Conservation (phyloP, 2,888 invertebrate species). For the Cerastis leucographa region DNA sequence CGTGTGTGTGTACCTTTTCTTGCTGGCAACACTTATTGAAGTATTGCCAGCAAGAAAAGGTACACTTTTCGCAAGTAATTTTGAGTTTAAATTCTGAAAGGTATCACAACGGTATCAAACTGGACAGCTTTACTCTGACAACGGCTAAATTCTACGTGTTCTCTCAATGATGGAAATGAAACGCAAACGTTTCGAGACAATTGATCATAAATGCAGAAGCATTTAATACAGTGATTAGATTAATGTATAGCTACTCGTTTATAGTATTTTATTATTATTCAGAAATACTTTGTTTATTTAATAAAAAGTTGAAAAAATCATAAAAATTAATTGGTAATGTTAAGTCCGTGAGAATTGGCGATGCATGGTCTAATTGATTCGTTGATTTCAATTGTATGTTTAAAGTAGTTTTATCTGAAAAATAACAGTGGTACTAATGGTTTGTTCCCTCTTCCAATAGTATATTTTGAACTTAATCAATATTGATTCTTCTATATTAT, state of each 20-base stretch:
- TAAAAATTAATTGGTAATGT: constrained; percentile 72
- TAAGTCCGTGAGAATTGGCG: constrained; percentile 73
- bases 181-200: constrained; percentile 37
- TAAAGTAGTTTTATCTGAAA: constrained; percentile 61
- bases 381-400: constrained; percentile 64
- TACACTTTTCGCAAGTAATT: not conserved
- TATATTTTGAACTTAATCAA: constrained; percentile 61
- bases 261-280: constrained; percentile 73
- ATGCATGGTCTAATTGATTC: constrained; percentile 69
- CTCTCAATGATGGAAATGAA: constrained; percentile 37
- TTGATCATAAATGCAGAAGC: constrained; percentile 67
- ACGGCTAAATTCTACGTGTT: constrained; percentile 53
- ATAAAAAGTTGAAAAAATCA: constrained; percentile 72
- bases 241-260: constrained; percentile 68
- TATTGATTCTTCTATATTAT: constrained; percentile 49
- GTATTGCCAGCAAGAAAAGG: constrained; percentile 1
- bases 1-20: too few species aligned
- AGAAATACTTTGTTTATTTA: constrained; percentile 69
- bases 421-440: constrained; percentile 66
- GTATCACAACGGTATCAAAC: not conserved
- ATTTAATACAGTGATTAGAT: constrained; percentile 71
- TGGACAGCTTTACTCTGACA: not conserved
- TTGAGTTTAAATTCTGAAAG: not conserved
- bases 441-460: constrained; percentile 57
- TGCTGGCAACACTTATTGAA: too few species aligned